Conservation (phyloP, 2,113 vertebrate species). For the Anolis carolinensis region DNA sequence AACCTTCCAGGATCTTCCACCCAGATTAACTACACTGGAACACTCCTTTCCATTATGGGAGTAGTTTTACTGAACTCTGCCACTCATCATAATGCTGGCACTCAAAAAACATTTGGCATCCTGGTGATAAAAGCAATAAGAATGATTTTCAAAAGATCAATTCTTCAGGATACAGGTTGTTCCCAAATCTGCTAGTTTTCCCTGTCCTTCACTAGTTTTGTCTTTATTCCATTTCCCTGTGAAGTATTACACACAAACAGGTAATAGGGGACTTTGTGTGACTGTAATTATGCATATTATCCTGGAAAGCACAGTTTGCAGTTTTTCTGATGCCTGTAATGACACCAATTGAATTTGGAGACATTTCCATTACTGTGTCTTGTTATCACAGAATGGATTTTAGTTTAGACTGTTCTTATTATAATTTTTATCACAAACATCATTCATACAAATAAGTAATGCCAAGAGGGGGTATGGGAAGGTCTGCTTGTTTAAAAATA, state of each 20-base stretch:
- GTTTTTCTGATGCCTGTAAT: conserved; percentile 17
- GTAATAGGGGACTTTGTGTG: conserved; percentile 31
- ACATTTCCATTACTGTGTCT: conserved; percentile 26
- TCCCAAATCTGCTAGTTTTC: not conserved
- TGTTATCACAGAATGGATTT: conserved; percentile 41
- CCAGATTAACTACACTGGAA: not conserved
- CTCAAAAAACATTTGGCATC: not conserved
- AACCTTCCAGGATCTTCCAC: not conserved
- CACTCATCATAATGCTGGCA: not conserved
- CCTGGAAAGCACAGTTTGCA: conserved; percentile 12
- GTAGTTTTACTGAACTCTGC: not conserved
- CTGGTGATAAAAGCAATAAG: not conserved
- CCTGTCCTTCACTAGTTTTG: conserved; percentile 31
- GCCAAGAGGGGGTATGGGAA: not conserved
- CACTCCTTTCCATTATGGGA: not conserved
- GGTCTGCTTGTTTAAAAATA: conserved; percentile 14
- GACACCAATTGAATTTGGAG: conserved; percentile 23
- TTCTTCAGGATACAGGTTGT: not conserved
- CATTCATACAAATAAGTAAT: conserved; percentile 28
- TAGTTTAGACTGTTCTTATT: conserved; percentile 20
- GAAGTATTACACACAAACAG: conserved; percentile 30
- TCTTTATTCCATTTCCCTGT: conserved; percentile 22
- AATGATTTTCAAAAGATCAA: not conserved
- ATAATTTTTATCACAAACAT: conserved; percentile 49
- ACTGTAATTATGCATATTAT: conserved; percentile 28